Conservation (phyloP, 2,113 vertebrate genomes). For the Pandion haliaetus region DNA sequence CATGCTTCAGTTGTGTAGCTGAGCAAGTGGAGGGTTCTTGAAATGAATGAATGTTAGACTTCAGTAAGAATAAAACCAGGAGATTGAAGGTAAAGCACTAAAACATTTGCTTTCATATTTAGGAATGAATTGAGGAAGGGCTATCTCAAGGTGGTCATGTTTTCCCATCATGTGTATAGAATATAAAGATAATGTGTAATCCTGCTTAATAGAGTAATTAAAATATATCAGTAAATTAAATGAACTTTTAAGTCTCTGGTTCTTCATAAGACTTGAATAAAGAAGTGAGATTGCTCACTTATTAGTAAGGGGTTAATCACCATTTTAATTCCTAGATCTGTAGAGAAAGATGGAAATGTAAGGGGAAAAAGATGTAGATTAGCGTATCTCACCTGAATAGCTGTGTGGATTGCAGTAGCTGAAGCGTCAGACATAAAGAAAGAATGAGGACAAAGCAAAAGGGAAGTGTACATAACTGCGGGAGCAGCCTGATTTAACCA, state of each 20-base stretch:
- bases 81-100: neutral
- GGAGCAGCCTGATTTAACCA: neutral
- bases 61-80: neutral
- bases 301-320: neutral
- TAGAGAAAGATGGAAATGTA: neutral
- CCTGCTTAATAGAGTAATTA: neutral
- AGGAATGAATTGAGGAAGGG: neutral
- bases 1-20: neutral
- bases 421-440: neutral
- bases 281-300: neutral
- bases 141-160: neutral
- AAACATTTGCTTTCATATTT: neutral
- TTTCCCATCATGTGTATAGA: neutral
- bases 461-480: neutral
- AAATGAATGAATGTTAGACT: neutral
- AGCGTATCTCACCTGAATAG: neutral
- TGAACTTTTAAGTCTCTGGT: neutral
- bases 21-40: neutral
- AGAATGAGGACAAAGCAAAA: neutral
- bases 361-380: neutral
- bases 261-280: neutral
- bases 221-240: neutral
- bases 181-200: neutral
- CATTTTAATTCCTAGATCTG: neutral
- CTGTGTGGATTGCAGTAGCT: neutral